Conservation (phyloP, 2,113 vertebrate species). For the Oceanodroma tethys region DNA sequence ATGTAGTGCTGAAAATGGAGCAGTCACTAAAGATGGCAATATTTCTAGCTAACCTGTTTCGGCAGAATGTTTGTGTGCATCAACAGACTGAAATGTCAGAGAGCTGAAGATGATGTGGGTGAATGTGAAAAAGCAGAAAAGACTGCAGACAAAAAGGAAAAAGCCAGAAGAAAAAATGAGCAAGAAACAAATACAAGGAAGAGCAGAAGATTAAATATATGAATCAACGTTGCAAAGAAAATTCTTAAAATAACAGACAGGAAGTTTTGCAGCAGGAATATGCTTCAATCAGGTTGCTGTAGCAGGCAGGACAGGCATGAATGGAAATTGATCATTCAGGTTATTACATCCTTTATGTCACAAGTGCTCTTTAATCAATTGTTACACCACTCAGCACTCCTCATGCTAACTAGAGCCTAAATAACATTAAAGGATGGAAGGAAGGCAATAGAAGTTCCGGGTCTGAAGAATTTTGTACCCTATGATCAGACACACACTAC, state of each 20-base stretch:
- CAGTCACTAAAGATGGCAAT: conserved; percentile 22
- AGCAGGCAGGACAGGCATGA: not conserved
- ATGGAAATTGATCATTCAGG: not conserved
- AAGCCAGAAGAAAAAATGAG: not conserved
- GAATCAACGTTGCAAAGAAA: not conserved
- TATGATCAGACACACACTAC: not conserved
- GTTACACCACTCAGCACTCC: not conserved
- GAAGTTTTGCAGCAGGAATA: not conserved
- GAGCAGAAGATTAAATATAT: not conserved
- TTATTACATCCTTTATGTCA: not conserved
- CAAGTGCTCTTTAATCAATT: not conserved
- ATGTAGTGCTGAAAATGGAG: conserved; percentile 37
- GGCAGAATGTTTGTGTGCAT: conserved; percentile 31
- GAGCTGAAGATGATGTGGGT: conserved; percentile 29
- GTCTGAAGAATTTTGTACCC: not conserved
- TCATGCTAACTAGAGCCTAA: not conserved
- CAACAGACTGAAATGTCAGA: conserved; percentile 52
- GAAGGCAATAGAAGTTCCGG: not conserved
- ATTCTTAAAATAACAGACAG: not conserved
- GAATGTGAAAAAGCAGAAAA: not conserved
- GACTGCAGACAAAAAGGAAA: not conserved
- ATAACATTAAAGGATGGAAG: not conserved
- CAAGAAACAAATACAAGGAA: not conserved
- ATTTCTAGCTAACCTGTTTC: conserved; percentile 41
- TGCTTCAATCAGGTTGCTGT: not conserved